Percentiles rank a stretch among this genome's conserved stretches.
Conservation (phyloP, 2,797 vertebrate genomes). For the Podarcis lilfordi region DNA sequence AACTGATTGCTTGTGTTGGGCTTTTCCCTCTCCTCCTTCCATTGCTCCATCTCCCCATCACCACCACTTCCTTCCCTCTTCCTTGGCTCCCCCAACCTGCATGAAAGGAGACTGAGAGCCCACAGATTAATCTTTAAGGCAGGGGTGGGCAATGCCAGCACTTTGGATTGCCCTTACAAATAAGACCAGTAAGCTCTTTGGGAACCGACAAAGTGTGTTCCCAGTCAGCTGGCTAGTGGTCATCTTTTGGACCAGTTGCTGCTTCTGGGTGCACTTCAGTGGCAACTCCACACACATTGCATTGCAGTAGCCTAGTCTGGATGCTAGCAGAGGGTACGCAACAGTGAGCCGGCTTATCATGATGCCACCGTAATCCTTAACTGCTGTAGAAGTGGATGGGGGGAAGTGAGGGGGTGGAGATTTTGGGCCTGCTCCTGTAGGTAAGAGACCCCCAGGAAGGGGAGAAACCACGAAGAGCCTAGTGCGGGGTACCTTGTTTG, state of each 20-base stretch:
- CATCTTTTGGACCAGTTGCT: neutral
- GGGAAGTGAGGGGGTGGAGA: neutral
- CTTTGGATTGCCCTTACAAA: neutral
- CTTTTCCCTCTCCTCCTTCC: no score
- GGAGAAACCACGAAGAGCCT: no score
- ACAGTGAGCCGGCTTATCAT: neutral
- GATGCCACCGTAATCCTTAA: neutral
- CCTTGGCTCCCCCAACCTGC: no score
- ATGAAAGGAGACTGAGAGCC: no score
- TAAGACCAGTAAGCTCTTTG: neutral
- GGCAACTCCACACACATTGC: neutral
- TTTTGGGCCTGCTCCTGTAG: neutral
- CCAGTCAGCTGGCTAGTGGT: neutral
- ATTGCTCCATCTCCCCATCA: no score
- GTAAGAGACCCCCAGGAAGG: neutral
- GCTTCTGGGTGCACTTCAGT: neutral
- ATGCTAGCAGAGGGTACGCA: neutral
- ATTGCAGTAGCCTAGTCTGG: neutral
- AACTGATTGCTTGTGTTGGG: no score
- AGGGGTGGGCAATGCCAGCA: no score
- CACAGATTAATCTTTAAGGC: no score
- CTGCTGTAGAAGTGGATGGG: neutral
- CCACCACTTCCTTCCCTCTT: no score
- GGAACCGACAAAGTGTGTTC: neutral
- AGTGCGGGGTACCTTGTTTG: neutral